Base-by-base conservation (phyloP, 1,140 invertebrate species). In the Magallana ariakensis region DNA sequence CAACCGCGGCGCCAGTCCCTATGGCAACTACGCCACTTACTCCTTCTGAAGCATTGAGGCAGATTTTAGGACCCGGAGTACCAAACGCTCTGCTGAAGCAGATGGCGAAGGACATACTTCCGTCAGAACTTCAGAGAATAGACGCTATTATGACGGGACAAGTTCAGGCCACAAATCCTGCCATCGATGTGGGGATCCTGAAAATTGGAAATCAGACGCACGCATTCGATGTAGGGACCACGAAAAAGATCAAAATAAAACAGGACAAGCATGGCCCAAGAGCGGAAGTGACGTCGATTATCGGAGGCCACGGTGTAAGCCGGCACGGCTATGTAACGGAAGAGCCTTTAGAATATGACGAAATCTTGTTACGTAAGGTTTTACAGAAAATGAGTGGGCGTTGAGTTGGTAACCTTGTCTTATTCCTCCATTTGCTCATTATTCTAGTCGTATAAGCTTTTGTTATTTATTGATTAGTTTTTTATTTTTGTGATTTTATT, bases 81-180 rank as follows among this genome's bases (percentile, higher is more conserved):
- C 15, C 66, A 4, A 26, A 75, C 22, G 9, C 22, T 8, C 33
- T 75, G 15, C 19, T 75, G 1, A 26, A 26, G 15, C 66, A 75
- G 66, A 26, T 75, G 22, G 66, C 66, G 33, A 9, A 75, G 22
- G 66, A 75, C 33, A 75, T 75, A 22, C 66, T 75, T 75, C 66
- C 66, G 66, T 11, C 66, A 11, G 66, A 75, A 75, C 66, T 75
- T 4, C 66, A 75, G 22, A 75, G 66, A 26, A 19, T 75, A 2
- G 66, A 75, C 8, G 66, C 66, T 19, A 75, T 75, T 13, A 33
- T 75, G 66, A 75, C 19, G 26, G 66, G 26, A 4, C 66, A 75
- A 75, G 22, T 19, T 8, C 62, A 70, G 26, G 11, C 22, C 22
- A 5, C 22, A 11, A 75, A 75, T 26, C 22, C 22, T 0, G 13